Base-by-base conservation (phyloP, 2,113 vertebrate genomes). In the Cololabis saira region DNA sequence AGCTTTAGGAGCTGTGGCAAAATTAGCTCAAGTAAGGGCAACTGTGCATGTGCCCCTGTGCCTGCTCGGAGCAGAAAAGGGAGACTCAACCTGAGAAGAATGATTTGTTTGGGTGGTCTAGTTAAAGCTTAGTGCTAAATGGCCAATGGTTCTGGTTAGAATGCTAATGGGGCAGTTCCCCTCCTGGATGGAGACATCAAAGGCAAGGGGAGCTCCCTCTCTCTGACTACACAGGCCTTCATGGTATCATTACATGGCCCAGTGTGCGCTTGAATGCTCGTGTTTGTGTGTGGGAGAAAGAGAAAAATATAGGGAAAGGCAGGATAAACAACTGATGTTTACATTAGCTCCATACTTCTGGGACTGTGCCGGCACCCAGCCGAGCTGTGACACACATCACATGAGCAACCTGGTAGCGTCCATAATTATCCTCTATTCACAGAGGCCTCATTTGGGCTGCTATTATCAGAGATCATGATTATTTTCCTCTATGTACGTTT, bases 381-480 rank as follows among this genome's bases (percentile, higher is more conserved):
- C 76, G 63, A 69, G 73, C 59, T 73, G 82, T 80, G 78, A 82
- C 85, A 85, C 80, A 83, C 74, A 84, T 89, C 86, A 87, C 80
- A 84, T 12, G 16, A 57, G 74, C 83, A 85, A 85, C 86, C 81
- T 67, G 65, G 60, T 77, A 83, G 80, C 50, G 66, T 83, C 86
- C 70, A 82, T 90, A 89, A 92, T 88, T 86, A 88, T 71, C 75
- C 76, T 80, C 84, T 78, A 84, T 87, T 85, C 88, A 78, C 85
- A 76, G 53, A 87, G 72, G 87, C 81, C 79, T 88, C 61, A 82
- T 86, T 92, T 89, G 76, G 80, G 1, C 2, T 77, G 79, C 74
- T 70, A 86, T 87, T 90, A 90, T 87, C 80, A 88, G 67, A 86
- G 80, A 90, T 90, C 81, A 88, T 84, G 86, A 85, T 87, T 88